Percentiles rank a stretch among this genome's conserved stretches.
Conservation (phyloP, 1,140 invertebrate genomes). For the Subanguina moxae region DNA sequence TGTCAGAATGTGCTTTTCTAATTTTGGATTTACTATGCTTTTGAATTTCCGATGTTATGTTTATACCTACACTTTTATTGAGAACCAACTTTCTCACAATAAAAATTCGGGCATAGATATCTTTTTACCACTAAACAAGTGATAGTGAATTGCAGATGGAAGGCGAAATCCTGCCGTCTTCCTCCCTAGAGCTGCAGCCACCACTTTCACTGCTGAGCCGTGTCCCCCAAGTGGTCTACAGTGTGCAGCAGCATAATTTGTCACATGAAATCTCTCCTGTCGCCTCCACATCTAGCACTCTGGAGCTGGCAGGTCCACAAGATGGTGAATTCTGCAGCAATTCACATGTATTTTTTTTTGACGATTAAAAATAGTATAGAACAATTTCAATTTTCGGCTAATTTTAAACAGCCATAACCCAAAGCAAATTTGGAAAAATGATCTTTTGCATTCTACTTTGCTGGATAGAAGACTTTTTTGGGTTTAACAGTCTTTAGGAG, state of each 20-base stretch:
- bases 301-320: too few relatives aligned
- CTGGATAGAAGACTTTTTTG: too few relatives aligned
- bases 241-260: neutral
- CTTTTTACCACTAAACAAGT: too few relatives aligned
- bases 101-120: too few relatives aligned
- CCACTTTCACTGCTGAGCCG: neutral
- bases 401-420: neutral
- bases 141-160: neutral
- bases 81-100: too few relatives aligned
- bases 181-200: neutral
- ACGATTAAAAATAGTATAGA: constrained; percentile 2
- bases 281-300: too few relatives aligned
- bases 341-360: constrained; percentile 23
- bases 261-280: neutral
- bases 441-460: constrained; percentile 14
- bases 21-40: too few relatives aligned
- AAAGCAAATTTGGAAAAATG: neutral
- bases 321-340: constrained; percentile 23
- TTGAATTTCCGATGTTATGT: too few relatives aligned
- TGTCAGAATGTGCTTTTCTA: too few relatives aligned
- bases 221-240: neutral
- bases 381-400: neutral
- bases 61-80: too few relatives aligned
- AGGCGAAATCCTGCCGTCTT: constrained; percentile 1
- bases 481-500: too few relatives aligned